Evolutionary conservation across 2,888 invertebrate genomes (phyloP), one percentile per base, ranked within the genome.

Genomic region (Tridacna crocea): DNA sequence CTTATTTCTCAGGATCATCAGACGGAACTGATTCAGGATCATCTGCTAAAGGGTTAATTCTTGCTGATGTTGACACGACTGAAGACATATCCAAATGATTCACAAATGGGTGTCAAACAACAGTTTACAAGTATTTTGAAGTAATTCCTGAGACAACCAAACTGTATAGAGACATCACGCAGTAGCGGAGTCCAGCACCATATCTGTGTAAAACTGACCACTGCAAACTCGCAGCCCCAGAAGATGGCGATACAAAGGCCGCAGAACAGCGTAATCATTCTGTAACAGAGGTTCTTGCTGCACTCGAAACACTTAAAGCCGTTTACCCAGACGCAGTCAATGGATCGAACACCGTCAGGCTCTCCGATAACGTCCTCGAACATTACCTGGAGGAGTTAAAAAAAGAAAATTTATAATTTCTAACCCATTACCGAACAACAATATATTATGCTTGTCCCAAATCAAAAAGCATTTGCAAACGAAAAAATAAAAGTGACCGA

Each of bases 141-240:
- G 84, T 87, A 88, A 77, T 90, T 92, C 88, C 88, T 88, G 27
- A 75, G 68, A 47, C 89, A 91, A 2, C 91, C 91, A 19, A 88
- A 76, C 92, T 96, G 96, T 91, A 97, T 96, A 94, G 96, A 96
- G 94, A 96, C 95, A 82, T 94, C 95, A 73, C 96, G 95, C 74
- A 97, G 94, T 80, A 96, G 96, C 0, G 97, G 97, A 0, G 96
- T 96, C 36, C 96, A 95, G 92, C 96, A 96, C 97, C 97, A 97
- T 90, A 97, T 96, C 95, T 97, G 96, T 58, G 87, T 63, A 83
- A 92, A 92, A 8, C 97, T 96, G 13, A 97, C 94, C 88, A 96
- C 68, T 60, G 91, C 93, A 78, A 92, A 93, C 79, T 90, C 88
- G 70, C 91, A 92, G 17, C 93, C 93, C 73, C 96, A 95, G 86